Evolutionary conservation across 2,113 vertebrate genomes (phyloP).

Genomic region (Cyphomyrus discorhynchus): DNA sequence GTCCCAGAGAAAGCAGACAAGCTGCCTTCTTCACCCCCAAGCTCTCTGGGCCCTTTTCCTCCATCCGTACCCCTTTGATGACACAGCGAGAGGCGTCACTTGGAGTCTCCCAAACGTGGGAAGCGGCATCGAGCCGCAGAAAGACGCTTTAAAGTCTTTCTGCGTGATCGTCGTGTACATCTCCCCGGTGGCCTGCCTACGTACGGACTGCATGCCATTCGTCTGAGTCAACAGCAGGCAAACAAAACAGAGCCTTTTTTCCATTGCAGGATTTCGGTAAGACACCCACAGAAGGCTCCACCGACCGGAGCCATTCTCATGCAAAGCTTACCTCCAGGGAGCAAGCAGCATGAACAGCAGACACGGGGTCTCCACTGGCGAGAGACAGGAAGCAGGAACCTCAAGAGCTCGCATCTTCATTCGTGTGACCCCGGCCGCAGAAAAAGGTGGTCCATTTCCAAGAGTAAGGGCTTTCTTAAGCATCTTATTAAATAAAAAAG

Average conservation of each 20-base stretch:
- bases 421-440: slow-evolving; percentile 37
- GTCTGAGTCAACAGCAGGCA: slow-evolving; percentile 50
- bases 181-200: slow-evolving; percentile 40
- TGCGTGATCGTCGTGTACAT: slow-evolving; percentile 13
- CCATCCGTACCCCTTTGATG: neutral
- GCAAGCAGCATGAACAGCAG: neutral
- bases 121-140: slow-evolving; percentile 10
- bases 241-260: slow-evolving; percentile 50
- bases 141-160: slow-evolving; percentile 13
- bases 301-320: slow-evolving; percentile 30
- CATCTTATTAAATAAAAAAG: neutral
- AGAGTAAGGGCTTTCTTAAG: neutral
- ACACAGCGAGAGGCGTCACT: neutral
- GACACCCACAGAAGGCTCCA: slow-evolving; percentile 26
- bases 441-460: slow-evolving; percentile 44
- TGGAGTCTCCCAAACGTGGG: slow-evolving; percentile 17
- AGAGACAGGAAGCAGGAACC: neutral
- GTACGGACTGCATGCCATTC: slow-evolving; percentile 49
- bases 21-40: neutral
- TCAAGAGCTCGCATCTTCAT: neutral
- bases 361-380: neutral
- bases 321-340: slow-evolving; percentile 19
- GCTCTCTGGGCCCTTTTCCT: neutral
- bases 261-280: slow-evolving; percentile 30
- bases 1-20: neutral